These are phyloP conservation scores for Lutraria lutraria DNA, from an alignment of 2,888 invertebrate genomes.

Conservation along the genomic window DNA sequence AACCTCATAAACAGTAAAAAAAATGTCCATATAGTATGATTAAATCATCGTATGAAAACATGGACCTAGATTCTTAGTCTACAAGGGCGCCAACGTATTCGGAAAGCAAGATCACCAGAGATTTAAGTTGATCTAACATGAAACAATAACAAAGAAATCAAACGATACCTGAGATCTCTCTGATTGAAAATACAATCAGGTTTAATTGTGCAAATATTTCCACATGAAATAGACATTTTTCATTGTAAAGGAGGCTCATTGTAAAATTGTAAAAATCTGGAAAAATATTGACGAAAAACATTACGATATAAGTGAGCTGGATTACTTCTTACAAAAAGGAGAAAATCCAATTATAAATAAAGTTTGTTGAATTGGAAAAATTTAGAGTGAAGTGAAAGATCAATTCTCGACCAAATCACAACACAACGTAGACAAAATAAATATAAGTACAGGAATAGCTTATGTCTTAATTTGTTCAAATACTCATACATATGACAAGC, in stretches of 20 bases:
- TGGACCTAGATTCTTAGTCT: no score
- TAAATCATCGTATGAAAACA: no score
- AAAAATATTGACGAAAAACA: background rate
- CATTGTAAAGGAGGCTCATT: background rate
- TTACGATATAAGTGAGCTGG: background rate
- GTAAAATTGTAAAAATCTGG: background rate
- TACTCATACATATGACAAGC: background rate
- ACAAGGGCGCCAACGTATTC: no score
- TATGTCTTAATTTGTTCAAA: background rate
- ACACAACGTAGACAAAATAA: background rate
- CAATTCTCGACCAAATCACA: background rate
- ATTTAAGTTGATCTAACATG: no score
- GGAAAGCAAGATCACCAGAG: no score
- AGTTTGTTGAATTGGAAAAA: background rate
- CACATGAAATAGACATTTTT: background rate
- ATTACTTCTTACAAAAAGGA: background rate
- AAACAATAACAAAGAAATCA: background rate
- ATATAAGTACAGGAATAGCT: background rate
- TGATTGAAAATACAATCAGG: background rate
- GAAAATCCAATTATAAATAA: background rate
- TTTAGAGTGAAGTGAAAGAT: background rate
- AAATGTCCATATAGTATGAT: no score
- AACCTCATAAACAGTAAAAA: no score
- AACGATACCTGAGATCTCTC: background rate
- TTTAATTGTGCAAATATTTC: slow-evolving; percentile 21